These are phyloP conservation scores for Pharmacophagus antenor DNA, from an alignment of 2,888 invertebrate genomes.

Conservation along the genomic window DNA sequence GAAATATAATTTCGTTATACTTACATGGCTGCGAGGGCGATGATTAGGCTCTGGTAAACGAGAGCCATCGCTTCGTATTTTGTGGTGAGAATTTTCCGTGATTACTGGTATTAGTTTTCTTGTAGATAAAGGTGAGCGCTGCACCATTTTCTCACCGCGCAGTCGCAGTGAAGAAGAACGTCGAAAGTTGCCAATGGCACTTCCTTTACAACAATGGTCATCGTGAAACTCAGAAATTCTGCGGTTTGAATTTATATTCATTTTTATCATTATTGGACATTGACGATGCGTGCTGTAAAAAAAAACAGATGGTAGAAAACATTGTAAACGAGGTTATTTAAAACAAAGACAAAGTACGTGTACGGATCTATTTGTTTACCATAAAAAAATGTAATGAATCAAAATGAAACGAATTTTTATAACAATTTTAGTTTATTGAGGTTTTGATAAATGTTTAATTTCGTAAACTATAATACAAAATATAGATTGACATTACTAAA, in stretches of 20 bases:
- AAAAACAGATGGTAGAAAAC: constrained; percentile 56
- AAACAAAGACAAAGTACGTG: constrained; percentile 33
- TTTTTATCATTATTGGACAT: constrained; percentile 68
- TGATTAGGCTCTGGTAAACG: constrained; percentile 69
- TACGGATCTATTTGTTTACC: too few species aligned
- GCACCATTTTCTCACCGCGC: constrained; percentile 83
- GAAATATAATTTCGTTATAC: constrained; percentile 40
- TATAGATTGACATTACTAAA: too few species aligned
- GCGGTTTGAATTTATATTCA: constrained; percentile 69
- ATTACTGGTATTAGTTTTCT: constrained; percentile 81
- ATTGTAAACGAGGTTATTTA: constrained; percentile 30
- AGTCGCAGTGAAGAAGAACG: constrained; percentile 85
- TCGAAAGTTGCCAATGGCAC: constrained; percentile 79
- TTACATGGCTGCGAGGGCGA: constrained; percentile 82
- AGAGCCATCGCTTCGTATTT: constrained; percentile 71
- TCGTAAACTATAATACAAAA: too few species aligned
- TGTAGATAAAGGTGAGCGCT: constrained; percentile 75
- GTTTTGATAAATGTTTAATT: too few species aligned
- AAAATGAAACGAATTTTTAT: too few species aligned
- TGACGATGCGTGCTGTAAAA: constrained; percentile 63
- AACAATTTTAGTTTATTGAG: too few species aligned
- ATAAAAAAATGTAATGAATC: too few species aligned
- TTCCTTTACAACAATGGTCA: constrained; percentile 76
- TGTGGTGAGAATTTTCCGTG: constrained; percentile 81
- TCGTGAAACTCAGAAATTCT: constrained; percentile 71